These are phyloP conservation scores for Synergus laeviventris DNA, from an alignment of 2,888 invertebrate species.

Conservation along the genomic window DNA sequence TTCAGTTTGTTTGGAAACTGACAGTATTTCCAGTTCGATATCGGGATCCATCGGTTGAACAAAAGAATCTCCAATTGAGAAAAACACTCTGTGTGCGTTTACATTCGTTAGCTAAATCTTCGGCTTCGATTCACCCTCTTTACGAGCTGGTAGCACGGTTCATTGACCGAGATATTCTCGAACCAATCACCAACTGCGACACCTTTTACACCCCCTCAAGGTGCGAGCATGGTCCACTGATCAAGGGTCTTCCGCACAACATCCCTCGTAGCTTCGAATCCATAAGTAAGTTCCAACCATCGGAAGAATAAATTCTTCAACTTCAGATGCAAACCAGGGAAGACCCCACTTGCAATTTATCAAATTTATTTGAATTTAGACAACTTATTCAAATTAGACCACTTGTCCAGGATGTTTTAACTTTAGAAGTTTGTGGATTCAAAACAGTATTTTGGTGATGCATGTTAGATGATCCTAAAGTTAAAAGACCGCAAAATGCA, in stretches of 20 bases:
- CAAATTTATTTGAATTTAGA: not conserved
- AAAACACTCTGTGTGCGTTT: not conserved
- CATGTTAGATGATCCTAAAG: not conserved
- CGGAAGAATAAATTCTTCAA: not conserved
- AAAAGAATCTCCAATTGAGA: not conserved
- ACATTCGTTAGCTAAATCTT: not conserved
- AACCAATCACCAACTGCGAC: slow-evolving; percentile 43
- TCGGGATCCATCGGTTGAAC: not conserved
- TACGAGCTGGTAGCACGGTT: slow-evolving; percentile 25
- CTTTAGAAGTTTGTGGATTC: not conserved
- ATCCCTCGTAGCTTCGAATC: not conserved
- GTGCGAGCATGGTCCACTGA: slow-evolving; percentile 42
- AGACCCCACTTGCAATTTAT: not conserved
- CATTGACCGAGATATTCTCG: slow-evolving; percentile 27
- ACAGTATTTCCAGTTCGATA: not conserved
- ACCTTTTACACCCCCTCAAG: slow-evolving; percentile 28
- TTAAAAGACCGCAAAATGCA: not conserved
- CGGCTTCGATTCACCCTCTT: not conserved
- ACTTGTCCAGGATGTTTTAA: not conserved
- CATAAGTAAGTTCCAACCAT: slow-evolving; percentile 2
- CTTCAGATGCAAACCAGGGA: not conserved
- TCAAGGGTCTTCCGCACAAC: slow-evolving; percentile 43
- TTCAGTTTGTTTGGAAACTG: not conserved
- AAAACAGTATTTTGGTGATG: not conserved
- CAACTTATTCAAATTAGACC: not conserved